phyloP scores from a whole-genome alignment of 2,113 vertebrate species.

The Macquaria australasica region DNA sequence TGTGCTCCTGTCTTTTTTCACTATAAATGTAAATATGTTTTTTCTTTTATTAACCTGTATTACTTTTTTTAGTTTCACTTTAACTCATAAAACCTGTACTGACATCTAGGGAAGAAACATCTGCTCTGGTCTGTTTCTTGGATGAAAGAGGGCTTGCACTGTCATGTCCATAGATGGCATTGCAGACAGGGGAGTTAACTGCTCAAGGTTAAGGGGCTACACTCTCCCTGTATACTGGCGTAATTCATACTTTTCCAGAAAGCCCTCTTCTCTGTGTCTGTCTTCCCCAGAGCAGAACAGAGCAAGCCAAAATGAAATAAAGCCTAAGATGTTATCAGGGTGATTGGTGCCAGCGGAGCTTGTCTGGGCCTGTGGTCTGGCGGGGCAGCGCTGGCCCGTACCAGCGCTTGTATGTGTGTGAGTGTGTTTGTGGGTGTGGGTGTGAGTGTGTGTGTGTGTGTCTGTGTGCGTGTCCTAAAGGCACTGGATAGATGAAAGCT shows the following conservation, averaged over 20 bases:
- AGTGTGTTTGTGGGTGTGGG: conserved; percentile 36
- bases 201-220: conserved; percentile 66
- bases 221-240: conserved; percentile 48
- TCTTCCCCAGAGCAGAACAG: conserved; percentile 69
- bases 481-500: conserved; percentile 86
- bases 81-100: conserved; percentile 27
- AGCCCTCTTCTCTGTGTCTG: conserved; percentile 66
- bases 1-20: conserved; percentile 31
- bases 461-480: conserved; percentile 83
- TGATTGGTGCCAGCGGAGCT: conserved; percentile 84
- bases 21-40: neutral
- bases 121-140: conserved; percentile 28
- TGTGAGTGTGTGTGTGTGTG: conserved; percentile 38
- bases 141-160: conserved; percentile 64
- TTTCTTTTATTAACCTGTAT: conserved; percentile 23
- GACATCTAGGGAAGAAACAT: conserved; percentile 24
- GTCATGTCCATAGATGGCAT: conserved; percentile 77
- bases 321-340: conserved; percentile 83
- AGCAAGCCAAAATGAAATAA: conserved; percentile 83
- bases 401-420: conserved; percentile 49
- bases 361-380: conserved; percentile 83
- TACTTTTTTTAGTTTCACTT: conserved; percentile 7
- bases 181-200: conserved; percentile 67
- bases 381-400: conserved; percentile 78
- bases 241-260: conserved; percentile 71